phyloP scores from a whole-genome alignment of 2,113 vertebrate genomes.

The Tetraodon nigroviridis region DNA sequence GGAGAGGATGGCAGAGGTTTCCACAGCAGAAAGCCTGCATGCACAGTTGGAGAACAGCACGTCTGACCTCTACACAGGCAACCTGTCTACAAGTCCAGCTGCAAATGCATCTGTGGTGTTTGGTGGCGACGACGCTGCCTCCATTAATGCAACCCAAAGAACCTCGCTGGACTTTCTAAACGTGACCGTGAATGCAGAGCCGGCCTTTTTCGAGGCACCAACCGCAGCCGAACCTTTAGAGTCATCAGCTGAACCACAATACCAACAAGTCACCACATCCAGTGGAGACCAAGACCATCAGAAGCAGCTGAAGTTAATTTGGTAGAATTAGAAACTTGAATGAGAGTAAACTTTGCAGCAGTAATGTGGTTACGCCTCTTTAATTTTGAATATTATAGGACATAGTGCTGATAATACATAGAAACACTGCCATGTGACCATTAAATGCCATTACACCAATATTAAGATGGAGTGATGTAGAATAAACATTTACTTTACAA shows the following conservation, averaged over 20 bases:
- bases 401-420: slow-evolving; percentile 21
- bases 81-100: slow-evolving; percentile 2
- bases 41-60: not conserved
- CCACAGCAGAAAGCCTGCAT: not conserved
- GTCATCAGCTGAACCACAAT: not conserved
- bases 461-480: slow-evolving; percentile 32
- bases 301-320: slow-evolving; percentile 9
- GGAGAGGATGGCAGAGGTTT: slow-evolving; percentile 1
- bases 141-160: slow-evolving; percentile 4
- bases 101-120: slow-evolving; percentile 6
- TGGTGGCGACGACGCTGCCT: not conserved
- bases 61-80: slow-evolving; percentile 1
- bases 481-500: slow-evolving; percentile 5
- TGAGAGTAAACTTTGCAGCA: not conserved
- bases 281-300: not conserved
- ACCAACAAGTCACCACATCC: slow-evolving; percentile 10
- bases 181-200: not conserved
- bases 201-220: not conserved
- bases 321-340: not conserved
- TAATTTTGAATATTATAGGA: slow-evolving; percentile 9
- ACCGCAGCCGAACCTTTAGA: not conserved
- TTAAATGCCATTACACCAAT: slow-evolving; percentile 29
- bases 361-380: not conserved
- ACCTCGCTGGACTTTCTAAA: not conserved
- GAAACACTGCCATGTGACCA: slow-evolving; percentile 40